Evolutionary conservation across 2,797 vertebrate genomes (phyloP), one percentile per base, ranked within the genome.

Genomic region (Eutrigla gurnardus): DNA sequence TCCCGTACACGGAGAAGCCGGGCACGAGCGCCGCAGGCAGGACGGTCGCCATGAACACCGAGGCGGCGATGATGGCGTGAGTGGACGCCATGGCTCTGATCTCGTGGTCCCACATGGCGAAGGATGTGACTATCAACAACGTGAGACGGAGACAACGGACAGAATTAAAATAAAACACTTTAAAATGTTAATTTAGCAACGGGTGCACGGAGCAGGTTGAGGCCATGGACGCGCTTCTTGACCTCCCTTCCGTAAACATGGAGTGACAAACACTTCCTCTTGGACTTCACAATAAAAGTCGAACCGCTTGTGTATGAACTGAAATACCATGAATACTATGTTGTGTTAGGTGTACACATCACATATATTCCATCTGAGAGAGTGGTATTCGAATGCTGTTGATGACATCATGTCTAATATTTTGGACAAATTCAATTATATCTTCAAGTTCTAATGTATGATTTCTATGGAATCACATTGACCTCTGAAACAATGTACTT

Each of bases 91-190:
- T 96, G 88, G 95, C 94, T 90, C 94, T 86, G 63, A 97, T 91
- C 49, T 96, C 97, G n/a, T 91, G 91, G 83, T 97, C 96, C 94
- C 94, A 97, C 98, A 99, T 99, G 52, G 49, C 52, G 86, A 3
- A 7, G 8, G 25, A 4, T 7, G 12, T 3, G 2, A 10, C 17
- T 49, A 7, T 4, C 37, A 57, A 53, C 54, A 11, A 47, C 43
- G 13, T 0, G 0, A 59, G 1, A 35, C 7, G 3, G 4, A 40
- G 1, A 8, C 2, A 0, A 8, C 0, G 6, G 0, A 57, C 10
- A 65, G 33, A 50, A 11, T 2, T 0, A 1, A 11, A 60, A 61
- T 32, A 17, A 57, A 55, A 17, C 6, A 0, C 3, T 18, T 14
- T 3, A 12, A 63, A 74, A 18, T 17, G 5, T 67, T 25, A 70